Base-by-base conservation (phyloP, 2,797 vertebrate genomes). In the Naso thynnoides region DNA sequence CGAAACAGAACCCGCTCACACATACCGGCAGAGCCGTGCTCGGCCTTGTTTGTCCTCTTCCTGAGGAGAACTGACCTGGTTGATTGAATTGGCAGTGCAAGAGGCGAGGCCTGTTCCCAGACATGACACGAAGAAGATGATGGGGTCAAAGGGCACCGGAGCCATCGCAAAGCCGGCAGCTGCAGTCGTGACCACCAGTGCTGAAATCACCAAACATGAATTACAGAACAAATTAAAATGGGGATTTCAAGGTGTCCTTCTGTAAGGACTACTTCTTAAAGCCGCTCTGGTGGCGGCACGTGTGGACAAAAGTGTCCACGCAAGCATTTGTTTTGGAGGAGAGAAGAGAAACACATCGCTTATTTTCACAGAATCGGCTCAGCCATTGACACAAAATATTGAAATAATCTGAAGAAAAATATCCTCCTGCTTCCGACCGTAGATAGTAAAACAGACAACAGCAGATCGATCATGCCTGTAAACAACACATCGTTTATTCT, bases 121-220 rank as follows among this genome's bases (percentile, higher is more conserved):
- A 23, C 89, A 94, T 14, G 97, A 92, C 0, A 97, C 84, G 2
- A 96, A 87, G 90, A 99, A 99, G 58, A 94, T 91, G 54, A 88
- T 2, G 11, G 93, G 95, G 88, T 98, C 96, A 70, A 99, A 98
- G 11, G 97, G 94, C 71, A 96, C 96, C 0, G 98, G 97, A 67
- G 98, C 97, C 96, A 99, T 94, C 0, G 96, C 96, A 76, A 90
- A 99, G 38, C 98, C 97, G 0, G 98, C 97, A 0, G 97, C 96
- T 0, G 97, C 88, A 0, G 97, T 99, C 33, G 95, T 95, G 2
- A 97, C 96, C 44, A 99, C 98, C 45, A 99, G 92, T 9, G 96
- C 98, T 99, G 92, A 59, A 94, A 95, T 21, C n/a, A 59, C 8
- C 1, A 61, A 38, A 56, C 19, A 58, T 26, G 11, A 61, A 61